Percentiles rank a stretch among this genome's conserved stretches.
Conservation (phyloP, 2,888 invertebrate species). For the Acrocera orbiculus region DNA sequence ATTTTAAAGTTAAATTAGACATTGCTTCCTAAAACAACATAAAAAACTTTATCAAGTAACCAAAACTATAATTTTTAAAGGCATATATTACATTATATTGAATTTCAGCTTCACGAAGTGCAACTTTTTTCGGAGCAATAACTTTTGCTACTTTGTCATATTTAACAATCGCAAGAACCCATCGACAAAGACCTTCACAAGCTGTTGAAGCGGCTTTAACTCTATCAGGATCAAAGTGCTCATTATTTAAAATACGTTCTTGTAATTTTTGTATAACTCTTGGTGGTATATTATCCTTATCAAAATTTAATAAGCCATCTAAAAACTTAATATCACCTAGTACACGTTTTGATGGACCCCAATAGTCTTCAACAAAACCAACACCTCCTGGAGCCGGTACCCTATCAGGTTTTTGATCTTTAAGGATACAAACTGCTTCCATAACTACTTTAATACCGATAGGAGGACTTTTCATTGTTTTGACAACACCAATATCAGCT, state of each 20-base stretch:
- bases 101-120: conserved; percentile 72
- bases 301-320: conserved; percentile 69
- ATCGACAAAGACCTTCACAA: conserved; percentile 80
- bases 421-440: conserved; percentile 89
- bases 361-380: conserved; percentile 78
- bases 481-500: conserved; percentile 74
- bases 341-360: conserved; percentile 78
- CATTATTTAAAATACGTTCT: conserved; percentile 61
- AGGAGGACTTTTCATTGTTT: conserved; percentile 94
- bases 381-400: conserved; percentile 66
- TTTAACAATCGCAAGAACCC: conserved; percentile 89
- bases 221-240: conserved; percentile 84
- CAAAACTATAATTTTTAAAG: not conserved
- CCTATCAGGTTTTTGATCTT: conserved; percentile 79
- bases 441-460: conserved; percentile 75
- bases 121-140: conserved; percentile 83
- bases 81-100: conserved; percentile 45
- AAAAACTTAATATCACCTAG: conserved; percentile 85
- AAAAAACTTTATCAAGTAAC: not conserved
- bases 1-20: conserved; percentile 42
- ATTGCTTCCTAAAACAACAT: conserved; percentile 31
- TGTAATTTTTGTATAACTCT: conserved; percentile 68
- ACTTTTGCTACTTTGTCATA: conserved; percentile 87
- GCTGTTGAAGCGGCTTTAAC: conserved; percentile 73
- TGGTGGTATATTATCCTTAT: conserved; percentile 79